Percentiles rank a stretch among this genome's conserved stretches.
Evolutionary conservation across 64 coral and sea anemone species (phyloP).

Genomic region (Montipora efflorescens): DNA sequence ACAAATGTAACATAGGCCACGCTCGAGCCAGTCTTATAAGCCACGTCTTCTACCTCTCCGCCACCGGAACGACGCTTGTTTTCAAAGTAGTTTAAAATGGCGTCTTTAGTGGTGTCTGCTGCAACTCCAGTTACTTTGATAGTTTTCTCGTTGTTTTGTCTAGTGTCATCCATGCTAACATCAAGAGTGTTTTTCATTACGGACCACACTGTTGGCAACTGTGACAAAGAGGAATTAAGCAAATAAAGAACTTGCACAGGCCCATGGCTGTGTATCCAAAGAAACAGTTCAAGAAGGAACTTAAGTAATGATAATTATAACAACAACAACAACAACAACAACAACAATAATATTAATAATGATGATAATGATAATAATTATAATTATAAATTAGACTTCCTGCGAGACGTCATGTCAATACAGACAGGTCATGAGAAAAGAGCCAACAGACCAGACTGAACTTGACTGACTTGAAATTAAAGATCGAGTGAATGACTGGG

Average conservation of each 20-base stretch:
- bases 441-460: too few species aligned
- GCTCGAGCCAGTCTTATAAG: background rate
- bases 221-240: background rate
- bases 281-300: too few species aligned
- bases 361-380: too few species aligned
- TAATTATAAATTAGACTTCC: too few species aligned
- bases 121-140: constrained; percentile 13
- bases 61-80: constrained; percentile 28
- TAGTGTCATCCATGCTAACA: background rate
- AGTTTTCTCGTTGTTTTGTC: background rate
- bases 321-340: too few species aligned
- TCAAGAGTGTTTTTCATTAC: background rate
- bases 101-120: constrained; percentile 33
- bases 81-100: constrained; percentile 50
- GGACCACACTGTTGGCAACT: constrained; percentile 15
- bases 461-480: too few species aligned
- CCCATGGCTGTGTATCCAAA: too few species aligned
- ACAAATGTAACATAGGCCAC: constrained; percentile 9
- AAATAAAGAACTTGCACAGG: background rate
- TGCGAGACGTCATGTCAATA: too few species aligned
- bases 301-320: too few species aligned
- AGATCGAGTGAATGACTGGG: too few species aligned
- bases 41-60: constrained; percentile 29
- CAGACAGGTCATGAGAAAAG: too few species aligned
- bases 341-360: too few species aligned